A percentile compares a stretch with the other conserved stretches of the same genome.
phyloP scores from a whole-genome alignment of 2,888 invertebrate genomes.

The Eilema sororculum region DNA sequence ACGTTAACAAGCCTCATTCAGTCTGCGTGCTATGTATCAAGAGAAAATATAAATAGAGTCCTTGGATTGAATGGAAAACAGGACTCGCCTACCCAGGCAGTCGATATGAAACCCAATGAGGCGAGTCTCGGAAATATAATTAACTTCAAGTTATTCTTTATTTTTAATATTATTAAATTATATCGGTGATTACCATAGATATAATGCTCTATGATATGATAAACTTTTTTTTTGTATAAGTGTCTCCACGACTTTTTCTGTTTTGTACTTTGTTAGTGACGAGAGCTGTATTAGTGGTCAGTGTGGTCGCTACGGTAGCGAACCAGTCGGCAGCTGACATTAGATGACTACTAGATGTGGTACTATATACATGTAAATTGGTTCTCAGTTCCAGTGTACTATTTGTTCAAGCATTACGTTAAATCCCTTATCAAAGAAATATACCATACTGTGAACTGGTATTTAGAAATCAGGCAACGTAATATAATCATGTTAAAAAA shows the following conservation, averaged over 20 bases:
- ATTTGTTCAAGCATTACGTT: conserved; percentile 64
- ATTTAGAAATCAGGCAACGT: background rate
- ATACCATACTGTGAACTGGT: conserved; percentile 11
- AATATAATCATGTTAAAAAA: background rate
- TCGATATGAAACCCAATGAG: background rate
- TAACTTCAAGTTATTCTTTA: too few relatives aligned
- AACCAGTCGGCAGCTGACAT: conserved; percentile 80
- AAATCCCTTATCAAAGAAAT: conserved; percentile 40
- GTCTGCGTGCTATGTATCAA: too few relatives aligned
- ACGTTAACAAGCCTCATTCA: too few relatives aligned
- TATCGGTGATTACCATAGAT: too few relatives aligned
- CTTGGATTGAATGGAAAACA: background rate
- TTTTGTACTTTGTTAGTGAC: conserved; percentile 53
- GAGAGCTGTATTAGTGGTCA: conserved; percentile 71
- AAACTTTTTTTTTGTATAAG: background rate
- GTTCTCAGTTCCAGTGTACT: conserved; percentile 49
- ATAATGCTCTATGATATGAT: too few relatives aligned
- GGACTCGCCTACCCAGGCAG: background rate
- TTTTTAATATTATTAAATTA: too few relatives aligned
- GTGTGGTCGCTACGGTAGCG: conserved; percentile 73
- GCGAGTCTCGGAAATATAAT: background rate
- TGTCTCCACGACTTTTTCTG: conserved; percentile 52
- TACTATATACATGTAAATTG: conserved; percentile 79
- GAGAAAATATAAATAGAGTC: too few relatives aligned
- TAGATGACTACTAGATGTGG: conserved; percentile 70